Percentiles rank a stretch among this genome's conserved stretches.
Evolutionary conservation across 2,888 invertebrate genomes (phyloP).

Genomic region (Trachelus troglodyta): DNA sequence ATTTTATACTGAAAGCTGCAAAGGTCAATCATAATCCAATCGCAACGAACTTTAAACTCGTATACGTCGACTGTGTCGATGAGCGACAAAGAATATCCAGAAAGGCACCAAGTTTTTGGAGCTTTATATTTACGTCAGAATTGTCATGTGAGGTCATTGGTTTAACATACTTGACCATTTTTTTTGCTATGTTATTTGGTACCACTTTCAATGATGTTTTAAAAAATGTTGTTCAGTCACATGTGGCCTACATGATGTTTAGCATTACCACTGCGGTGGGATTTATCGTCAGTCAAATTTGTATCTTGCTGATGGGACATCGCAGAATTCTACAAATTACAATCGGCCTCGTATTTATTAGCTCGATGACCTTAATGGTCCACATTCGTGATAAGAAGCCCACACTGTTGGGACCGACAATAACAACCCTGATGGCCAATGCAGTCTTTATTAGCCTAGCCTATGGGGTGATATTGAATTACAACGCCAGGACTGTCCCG

Average conservation of each 20-base stretch:
- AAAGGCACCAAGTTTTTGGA: conserved; percentile 27
- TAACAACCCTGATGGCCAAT: conserved; percentile 31
- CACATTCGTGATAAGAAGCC: conserved; percentile 28
- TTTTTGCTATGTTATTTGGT: conserved; percentile 34
- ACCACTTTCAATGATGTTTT: conserved; percentile 28
- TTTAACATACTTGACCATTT: conserved; percentile 31
- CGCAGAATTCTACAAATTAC: conserved; percentile 30
- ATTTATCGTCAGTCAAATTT: conserved; percentile 32
- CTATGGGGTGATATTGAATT: conserved; percentile 36
- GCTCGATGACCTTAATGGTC: conserved; percentile 29
- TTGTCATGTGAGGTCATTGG: conserved; percentile 34
- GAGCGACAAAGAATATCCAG: conserved; percentile 25
- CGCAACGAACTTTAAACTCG: conserved; percentile 23
- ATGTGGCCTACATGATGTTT: conserved; percentile 15
- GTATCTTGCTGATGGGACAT: conserved; percentile 34
- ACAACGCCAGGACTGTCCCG: conserved; percentile 34
- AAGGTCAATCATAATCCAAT: conserved; percentile 26
- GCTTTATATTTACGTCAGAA: conserved; percentile 29
- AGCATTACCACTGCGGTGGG: conserved; percentile 24
- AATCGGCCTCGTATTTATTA: conserved; percentile 29
- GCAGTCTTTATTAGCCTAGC: conserved; percentile 30
- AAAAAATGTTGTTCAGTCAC: conserved; percentile 25
- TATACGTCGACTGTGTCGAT: conserved; percentile 22
- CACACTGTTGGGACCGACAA: conserved; percentile 30
- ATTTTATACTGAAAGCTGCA: conserved; percentile 22